Evolutionary conservation across 1,140 invertebrate genomes (phyloP).

Genomic region (Pseudomyrmex pallidus): DNA sequence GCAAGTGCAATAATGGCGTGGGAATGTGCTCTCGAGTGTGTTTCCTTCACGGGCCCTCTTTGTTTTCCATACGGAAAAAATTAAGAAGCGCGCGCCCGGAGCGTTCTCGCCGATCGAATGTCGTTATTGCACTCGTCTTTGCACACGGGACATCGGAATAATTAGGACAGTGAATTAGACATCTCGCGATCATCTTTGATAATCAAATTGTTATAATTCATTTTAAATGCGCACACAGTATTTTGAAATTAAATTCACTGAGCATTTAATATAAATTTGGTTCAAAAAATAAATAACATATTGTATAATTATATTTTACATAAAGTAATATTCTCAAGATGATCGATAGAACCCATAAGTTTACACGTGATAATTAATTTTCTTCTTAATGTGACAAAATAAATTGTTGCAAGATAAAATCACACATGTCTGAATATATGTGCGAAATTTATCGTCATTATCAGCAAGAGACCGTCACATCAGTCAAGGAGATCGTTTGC

Average conservation of each 20-base stretch:
- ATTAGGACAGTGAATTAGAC: constrained; percentile 20
- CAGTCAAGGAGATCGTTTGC: neutral
- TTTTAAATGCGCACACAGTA: neutral
- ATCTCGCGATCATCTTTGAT: constrained; percentile 4
- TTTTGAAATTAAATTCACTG: no score
- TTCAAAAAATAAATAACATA: no score
- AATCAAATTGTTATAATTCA: neutral
- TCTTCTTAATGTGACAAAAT: no score
- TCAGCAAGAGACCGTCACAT: neutral
- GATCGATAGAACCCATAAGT: neutral
- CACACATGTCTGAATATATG: neutral
- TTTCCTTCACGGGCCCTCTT: neutral
- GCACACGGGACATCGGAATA: constrained; percentile 29
- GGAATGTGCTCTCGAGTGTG: neutral
- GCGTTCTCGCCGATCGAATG: constrained; percentile 10
- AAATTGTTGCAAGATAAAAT: constrained; percentile 26
- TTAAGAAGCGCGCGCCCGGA: constrained; percentile 5
- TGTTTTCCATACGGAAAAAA: neutral
- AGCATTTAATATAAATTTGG: no score
- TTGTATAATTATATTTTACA: no score
- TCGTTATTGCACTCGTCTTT: constrained; percentile 20
- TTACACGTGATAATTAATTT: neutral
- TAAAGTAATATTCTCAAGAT: no score
- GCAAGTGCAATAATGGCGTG: neutral
- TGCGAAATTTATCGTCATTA: neutral